Base-by-base conservation (phyloP, 2,113 vertebrate species). In the Malaclemys terrapin region DNA sequence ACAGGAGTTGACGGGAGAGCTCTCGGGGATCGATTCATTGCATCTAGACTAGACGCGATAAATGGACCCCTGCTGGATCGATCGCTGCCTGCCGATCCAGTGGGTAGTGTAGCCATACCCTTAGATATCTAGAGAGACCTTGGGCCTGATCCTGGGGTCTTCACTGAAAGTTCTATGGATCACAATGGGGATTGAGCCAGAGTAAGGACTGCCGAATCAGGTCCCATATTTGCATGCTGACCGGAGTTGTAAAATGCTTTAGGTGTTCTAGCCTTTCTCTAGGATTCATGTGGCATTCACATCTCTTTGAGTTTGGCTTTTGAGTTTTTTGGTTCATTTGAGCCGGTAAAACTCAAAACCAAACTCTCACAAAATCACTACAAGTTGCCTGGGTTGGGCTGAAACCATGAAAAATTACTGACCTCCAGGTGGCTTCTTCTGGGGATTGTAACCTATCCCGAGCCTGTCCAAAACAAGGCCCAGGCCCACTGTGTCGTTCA, bases 81-180 rank as follows among this genome's bases (percentile, higher is more conserved):
- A 50, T 50, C 3, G 50, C 50, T 50, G 50, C 13, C 50, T 14
- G 13, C 50, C 14, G 50, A 50, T 50, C 50, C 13, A 50, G 50
- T 50, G 50, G 13, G 50, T 50, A 50, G 50, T 50, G 50, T 50
- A 50, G 50, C 50, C 50, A 50, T 50, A 50, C 50, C 4, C 50
- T 78, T 65, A 31, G n/a, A 80, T 62, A 89, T 84, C 81, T 2
- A 82, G 78, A 69, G 57, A 92, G 91, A 31, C 45, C 49, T 31
- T 65, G 89, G 76, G 80, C 78, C 72, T 31, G 22, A 53, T 93
- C 88, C 78, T 86, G 75, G 57, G 81, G 24, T 89, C 87, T 93
- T 93, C 91, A 91, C 56, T 88, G 89, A 86, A 89, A 95, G 94
- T 95, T 92, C 84, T 91, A 45, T 80, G 38, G 78, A 90, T 69